Conservation (phyloP, 1,140 invertebrate species). For the Limonius californicus region DNA sequence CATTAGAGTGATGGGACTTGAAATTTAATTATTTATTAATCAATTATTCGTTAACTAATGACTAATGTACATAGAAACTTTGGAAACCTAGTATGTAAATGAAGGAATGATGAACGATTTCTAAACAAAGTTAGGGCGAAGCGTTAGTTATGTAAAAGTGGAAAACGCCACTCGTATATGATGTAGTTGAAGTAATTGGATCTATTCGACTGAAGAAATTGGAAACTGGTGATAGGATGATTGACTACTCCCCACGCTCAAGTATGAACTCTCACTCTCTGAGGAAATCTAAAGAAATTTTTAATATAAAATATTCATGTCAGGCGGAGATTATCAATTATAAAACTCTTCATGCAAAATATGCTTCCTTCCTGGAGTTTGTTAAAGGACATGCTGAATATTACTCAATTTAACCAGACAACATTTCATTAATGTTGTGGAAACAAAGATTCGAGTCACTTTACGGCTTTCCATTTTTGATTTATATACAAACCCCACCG, state of each 20-base stretch:
- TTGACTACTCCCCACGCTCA: neutral
- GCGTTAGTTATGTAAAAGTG: slow-evolving; percentile 1
- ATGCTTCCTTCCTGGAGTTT: no score
- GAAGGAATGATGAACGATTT: slow-evolving; percentile 11
- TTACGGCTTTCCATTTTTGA: no score
- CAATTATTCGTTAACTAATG: slow-evolving; percentile 13
- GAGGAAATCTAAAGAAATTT: no score
- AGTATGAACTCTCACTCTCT: neutral
- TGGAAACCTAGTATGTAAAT: slow-evolving; percentile 13
- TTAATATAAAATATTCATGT: no score
- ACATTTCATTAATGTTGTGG: no score
- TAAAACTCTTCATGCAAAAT: no score
- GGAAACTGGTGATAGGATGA: neutral
- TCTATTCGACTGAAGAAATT: slow-evolving; percentile 5
- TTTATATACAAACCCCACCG: no score
- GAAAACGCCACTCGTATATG: neutral
- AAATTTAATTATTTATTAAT: slow-evolving; percentile 27
- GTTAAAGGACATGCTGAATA: no score
- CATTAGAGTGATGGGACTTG: slow-evolving; percentile 16
- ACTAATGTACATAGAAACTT: slow-evolving; percentile 21
- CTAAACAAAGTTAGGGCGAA: slow-evolving; percentile 12
- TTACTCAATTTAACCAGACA: no score
- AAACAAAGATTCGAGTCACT: no score
- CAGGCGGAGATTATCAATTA: no score
- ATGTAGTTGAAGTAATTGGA: slow-evolving; percentile 17